phyloP scores from a whole-genome alignment of 2,113 vertebrate genomes.

The Trogon melanurus region DNA sequence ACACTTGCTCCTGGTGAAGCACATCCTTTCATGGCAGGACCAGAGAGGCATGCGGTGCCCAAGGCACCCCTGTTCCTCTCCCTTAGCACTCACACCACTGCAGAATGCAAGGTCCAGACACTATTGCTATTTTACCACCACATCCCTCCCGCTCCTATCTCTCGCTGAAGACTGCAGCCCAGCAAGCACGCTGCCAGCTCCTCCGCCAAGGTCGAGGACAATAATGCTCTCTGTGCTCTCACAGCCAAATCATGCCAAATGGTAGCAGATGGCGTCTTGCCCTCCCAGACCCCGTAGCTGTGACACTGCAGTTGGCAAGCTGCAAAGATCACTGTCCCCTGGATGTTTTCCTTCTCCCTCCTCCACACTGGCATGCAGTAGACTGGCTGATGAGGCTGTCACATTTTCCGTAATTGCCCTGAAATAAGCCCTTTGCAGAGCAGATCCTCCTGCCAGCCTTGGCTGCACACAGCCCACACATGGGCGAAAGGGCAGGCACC shows the following conservation, averaged over 20 bases:
- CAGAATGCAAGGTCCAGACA: neutral
- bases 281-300: neutral
- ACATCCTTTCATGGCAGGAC: fast-evolving
- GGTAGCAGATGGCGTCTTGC: constrained; percentile 67
- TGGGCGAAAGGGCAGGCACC: neutral
- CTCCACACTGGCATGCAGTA: neutral
- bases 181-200: constrained; percentile 29
- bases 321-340: constrained; percentile 64
- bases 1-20: fast-evolving
- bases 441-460: neutral
- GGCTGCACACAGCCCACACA: fast-evolving
- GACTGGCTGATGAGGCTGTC: neutral
- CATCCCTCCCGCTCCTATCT: neutral
- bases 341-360: constrained; percentile 59
- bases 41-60: fast-evolving
- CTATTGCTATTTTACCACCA: neutral
- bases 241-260: constrained; percentile 26
- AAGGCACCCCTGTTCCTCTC: neutral
- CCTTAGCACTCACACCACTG: neutral
- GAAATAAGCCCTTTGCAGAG: neutral
- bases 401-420: constrained; percentile 63
- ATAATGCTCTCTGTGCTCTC: constrained; percentile 68
- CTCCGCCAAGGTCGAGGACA: constrained; percentile 67
- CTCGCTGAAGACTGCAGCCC: constrained; percentile 20
- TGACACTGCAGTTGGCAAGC: constrained; percentile 46